Conservation (phyloP, 2,797 vertebrate species). For the Bradypodion ventrale region DNA sequence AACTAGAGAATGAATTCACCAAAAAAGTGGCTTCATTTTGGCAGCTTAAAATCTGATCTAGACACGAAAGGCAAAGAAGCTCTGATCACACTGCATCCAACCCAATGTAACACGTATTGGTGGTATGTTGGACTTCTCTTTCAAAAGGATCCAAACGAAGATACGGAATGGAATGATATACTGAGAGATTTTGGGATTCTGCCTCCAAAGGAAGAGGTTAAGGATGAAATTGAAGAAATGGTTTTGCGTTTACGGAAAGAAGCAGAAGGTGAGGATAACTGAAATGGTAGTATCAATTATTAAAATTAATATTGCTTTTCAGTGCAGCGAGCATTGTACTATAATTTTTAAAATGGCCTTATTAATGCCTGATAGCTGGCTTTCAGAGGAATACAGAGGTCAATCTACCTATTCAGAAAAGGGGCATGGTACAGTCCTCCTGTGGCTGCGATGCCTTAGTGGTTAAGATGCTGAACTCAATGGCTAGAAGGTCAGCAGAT, state of each 20-base stretch:
- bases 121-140: slow-evolving; percentile 4
- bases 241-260: slow-evolving; percentile 70
- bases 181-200: slow-evolving; percentile 74
- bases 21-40: too few relatives aligned
- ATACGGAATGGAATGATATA: slow-evolving; percentile 75
- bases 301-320: neutral
- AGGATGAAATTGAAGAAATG: slow-evolving; percentile 73
- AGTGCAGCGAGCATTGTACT: neutral
- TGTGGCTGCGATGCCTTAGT: neutral
- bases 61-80: too few relatives aligned
- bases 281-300: neutral
- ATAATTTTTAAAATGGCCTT: too few relatives aligned
- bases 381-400: neutral
- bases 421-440: neutral
- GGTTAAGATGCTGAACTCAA: too few relatives aligned
- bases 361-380: too few relatives aligned
- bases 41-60: too few relatives aligned
- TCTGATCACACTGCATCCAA: neutral
- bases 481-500: too few relatives aligned
- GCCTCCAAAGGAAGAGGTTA: slow-evolving; percentile 71
- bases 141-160: slow-evolving; percentile 75
- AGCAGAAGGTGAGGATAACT: slow-evolving; percentile 61
- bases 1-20: too few relatives aligned
- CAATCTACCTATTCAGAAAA: neutral
- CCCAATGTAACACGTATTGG: neutral